These are phyloP conservation scores for Nymphicus hollandicus DNA, from an alignment of 2,113 vertebrate species.

Conservation along the genomic window DNA sequence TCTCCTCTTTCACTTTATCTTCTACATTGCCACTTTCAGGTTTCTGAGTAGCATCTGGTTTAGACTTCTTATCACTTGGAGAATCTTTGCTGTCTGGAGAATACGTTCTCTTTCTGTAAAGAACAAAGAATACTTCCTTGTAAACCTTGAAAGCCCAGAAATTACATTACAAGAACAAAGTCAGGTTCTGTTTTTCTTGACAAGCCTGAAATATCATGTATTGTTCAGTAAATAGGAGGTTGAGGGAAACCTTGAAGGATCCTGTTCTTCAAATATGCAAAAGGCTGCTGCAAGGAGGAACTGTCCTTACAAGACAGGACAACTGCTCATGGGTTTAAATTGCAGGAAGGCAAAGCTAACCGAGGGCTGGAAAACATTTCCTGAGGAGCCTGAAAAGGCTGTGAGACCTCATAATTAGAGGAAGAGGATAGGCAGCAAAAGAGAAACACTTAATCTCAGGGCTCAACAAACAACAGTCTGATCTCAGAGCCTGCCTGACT, in stretches of 20 bases:
- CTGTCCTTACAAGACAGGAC: neutral
- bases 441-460: neutral
- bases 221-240: neutral
- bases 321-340: neutral
- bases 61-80: slow-evolving; percentile 77
- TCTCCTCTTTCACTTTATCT: slow-evolving; percentile 75
- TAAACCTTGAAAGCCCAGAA: neutral
- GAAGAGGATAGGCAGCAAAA: neutral
- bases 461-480: neutral
- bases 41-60: slow-evolving; percentile 72
- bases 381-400: neutral
- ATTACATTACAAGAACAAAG: neutral
- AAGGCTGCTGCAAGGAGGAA: neutral
- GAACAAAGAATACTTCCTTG: neutral
- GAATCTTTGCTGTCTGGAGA: slow-evolving; percentile 81
- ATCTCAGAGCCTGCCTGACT: neutral
- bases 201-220: neutral
- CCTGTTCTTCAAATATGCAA: neutral
- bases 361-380: neutral
- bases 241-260: neutral
- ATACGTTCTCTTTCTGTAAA: slow-evolving; percentile 76
- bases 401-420: neutral
- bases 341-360: slow-evolving; percentile 9
- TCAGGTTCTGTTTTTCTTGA: neutral
- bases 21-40: slow-evolving; percentile 65